Conservation (phyloP, 2,113 vertebrate genomes). For the Prinia subflava region DNA sequence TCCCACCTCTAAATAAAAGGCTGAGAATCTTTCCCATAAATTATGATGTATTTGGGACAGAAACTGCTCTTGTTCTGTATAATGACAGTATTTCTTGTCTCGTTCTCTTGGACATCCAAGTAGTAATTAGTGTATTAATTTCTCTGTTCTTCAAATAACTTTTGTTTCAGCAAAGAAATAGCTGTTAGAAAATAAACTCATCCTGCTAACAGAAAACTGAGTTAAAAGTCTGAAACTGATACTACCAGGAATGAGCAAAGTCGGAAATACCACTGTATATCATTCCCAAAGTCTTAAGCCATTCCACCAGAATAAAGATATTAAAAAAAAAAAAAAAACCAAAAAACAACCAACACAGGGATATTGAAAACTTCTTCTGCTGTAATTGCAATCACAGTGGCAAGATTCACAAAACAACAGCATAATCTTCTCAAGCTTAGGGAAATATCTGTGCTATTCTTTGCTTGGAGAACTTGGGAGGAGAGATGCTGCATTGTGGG, state of each 20-base stretch:
- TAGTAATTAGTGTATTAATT: background rate
- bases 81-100: background rate
- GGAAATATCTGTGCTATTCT: background rate
- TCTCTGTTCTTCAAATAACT: background rate
- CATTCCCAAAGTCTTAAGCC: background rate
- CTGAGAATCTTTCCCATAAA: background rate
- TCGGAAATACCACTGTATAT: background rate
- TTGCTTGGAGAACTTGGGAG: background rate
- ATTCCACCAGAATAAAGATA: background rate
- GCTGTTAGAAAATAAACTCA: background rate
- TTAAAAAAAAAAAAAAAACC: background rate
- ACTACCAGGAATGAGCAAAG: background rate
- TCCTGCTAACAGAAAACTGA: background rate
- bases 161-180: background rate
- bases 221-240: background rate
- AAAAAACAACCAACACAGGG: background rate
- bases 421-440: background rate
- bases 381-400: background rate
- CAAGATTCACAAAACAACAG: background rate
- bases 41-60: background rate
- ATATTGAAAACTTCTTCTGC: background rate
- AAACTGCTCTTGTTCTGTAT: background rate
- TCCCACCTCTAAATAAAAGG: background rate
- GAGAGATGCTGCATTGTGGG: background rate
- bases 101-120: background rate